Conservation (phyloP, 2,113 vertebrate genomes). For the Phrynosoma platyrhinos region DNA sequence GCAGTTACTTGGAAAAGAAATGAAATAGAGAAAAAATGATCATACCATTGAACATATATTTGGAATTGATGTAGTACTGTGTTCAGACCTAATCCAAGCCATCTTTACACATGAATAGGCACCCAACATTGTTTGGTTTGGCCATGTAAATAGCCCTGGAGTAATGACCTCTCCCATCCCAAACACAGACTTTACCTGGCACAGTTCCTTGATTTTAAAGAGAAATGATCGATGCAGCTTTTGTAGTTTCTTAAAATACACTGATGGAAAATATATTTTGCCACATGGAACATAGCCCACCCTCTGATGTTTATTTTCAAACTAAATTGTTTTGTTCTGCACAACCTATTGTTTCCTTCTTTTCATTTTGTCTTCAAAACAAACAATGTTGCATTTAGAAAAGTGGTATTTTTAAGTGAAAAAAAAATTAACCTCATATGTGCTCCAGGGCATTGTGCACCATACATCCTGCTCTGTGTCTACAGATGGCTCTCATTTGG, state of each 20-base stretch:
- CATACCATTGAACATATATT: conserved; percentile 17
- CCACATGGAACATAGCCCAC: conserved; percentile 53
- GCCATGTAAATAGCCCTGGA: not conserved
- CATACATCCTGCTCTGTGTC: conserved; percentile 43
- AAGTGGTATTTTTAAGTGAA: conserved; percentile 65
- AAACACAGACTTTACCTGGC: conserved; percentile 18
- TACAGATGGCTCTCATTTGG: conserved; percentile 69
- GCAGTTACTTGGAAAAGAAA: not conserved
- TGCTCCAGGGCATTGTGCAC: conserved; percentile 43
- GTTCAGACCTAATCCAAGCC: conserved; percentile 39
- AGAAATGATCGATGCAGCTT: conserved; percentile 1
- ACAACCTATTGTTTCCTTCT: conserved; percentile 61
- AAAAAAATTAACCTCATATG: conserved; percentile 58
- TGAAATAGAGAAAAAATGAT: conserved; percentile 10
- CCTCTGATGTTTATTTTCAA: conserved; percentile 68
- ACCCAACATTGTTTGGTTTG: conserved; percentile 57
- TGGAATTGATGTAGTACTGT: conserved; percentile 21
- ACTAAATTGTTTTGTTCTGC: conserved; percentile 68
- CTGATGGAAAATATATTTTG: conserved; percentile 66
- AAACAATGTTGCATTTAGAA: conserved; percentile 61
- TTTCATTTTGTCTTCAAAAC: conserved; percentile 71
- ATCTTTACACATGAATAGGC: conserved; percentile 15
- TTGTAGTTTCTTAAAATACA: conserved; percentile 64
- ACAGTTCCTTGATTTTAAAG: conserved; percentile 49
- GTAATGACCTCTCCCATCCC: conserved; percentile 10